phyloP scores from a whole-genome alignment of 37 sponge, comb jelly and placozoan species.

The Halichondria panicea region DNA sequence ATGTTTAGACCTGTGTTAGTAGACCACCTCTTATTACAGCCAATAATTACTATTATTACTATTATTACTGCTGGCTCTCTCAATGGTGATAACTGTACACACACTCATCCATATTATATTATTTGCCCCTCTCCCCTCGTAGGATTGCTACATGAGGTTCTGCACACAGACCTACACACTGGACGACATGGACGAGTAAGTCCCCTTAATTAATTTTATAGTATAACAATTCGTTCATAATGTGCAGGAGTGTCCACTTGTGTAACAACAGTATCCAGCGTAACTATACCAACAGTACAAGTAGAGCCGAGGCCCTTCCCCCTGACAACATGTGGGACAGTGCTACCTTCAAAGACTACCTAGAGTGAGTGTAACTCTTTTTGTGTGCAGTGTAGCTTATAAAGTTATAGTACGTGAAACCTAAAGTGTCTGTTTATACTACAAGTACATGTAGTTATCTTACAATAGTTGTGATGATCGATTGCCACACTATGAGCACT shows the following conservation, averaged over 20 bases:
- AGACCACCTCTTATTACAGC: too few relatives aligned
- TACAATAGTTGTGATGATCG: too few relatives aligned
- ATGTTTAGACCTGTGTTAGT: too few relatives aligned
- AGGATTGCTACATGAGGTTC: conserved; percentile 93
- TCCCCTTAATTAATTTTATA: background rate
- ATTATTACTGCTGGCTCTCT: conserved; percentile 5
- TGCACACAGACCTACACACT: conserved; percentile 77
- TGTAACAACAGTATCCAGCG: conserved; percentile 95
- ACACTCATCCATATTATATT: too few relatives aligned
- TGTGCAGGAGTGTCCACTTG: conserved; percentile 82
- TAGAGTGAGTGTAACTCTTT: conserved; percentile 18
- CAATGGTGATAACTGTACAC: background rate
- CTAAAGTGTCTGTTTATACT: background rate
- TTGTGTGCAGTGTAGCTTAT: conserved; percentile 2
- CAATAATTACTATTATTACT: too few relatives aligned
- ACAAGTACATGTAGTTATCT: background rate
- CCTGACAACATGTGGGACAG: conserved; percentile 93
- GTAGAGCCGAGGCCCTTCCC: conserved; percentile 63
- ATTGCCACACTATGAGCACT: too few relatives aligned
- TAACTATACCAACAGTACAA: conserved; percentile 48
- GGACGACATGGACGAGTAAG: conserved; percentile 78
- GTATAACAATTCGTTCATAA: background rate
- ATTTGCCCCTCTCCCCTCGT: background rate
- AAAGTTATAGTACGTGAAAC: too few relatives aligned
- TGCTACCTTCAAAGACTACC: conserved; percentile 73